Evolutionary conservation across 1,140 invertebrate genomes (phyloP).

Genomic region (Conus betulinus): DNA sequence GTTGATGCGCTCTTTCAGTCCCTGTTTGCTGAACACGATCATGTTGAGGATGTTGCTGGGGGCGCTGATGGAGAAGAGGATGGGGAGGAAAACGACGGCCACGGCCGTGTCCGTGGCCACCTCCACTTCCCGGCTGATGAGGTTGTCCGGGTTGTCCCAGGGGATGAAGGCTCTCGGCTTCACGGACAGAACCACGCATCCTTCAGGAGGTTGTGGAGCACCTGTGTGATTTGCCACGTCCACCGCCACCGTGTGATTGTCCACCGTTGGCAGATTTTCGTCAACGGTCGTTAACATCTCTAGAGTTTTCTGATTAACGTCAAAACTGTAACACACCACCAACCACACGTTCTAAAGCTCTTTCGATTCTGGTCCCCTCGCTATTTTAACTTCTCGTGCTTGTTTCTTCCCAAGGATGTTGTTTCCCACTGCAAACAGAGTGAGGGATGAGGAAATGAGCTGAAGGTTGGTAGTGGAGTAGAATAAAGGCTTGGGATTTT

Average conservation of each 20-base stretch:
- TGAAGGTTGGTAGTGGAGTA: too few relatives aligned
- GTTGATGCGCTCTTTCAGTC: constrained; percentile 13
- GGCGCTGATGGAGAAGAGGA: constrained; percentile 10
- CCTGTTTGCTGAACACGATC: constrained; percentile 8
- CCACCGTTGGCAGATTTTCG: neutral
- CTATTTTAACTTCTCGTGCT: too few relatives aligned
- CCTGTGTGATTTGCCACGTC: neutral
- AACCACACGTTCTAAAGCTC: too few relatives aligned
- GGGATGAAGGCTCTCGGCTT: neutral
- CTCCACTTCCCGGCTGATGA: constrained; percentile 6
- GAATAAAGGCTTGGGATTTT: too few relatives aligned
- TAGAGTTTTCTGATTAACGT: too few relatives aligned
- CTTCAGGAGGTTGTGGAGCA: neutral
- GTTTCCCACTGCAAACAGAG: too few relatives aligned
- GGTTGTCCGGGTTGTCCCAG: constrained; percentile 22
- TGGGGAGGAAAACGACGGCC: neutral
- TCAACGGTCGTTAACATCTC: neutral
- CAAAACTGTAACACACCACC: too few relatives aligned
- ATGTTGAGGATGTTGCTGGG: neutral
- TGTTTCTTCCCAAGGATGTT: too few relatives aligned
- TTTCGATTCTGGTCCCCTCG: too few relatives aligned
- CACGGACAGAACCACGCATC: constrained; percentile 6
- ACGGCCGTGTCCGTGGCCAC: neutral
- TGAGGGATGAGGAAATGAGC: too few relatives aligned
- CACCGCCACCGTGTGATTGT: neutral